Evolutionary conservation across 1,140 invertebrate genomes (phyloP), one percentile per base, ranked within the genome.

Genomic region (Kradibia gibbosae): DNA sequence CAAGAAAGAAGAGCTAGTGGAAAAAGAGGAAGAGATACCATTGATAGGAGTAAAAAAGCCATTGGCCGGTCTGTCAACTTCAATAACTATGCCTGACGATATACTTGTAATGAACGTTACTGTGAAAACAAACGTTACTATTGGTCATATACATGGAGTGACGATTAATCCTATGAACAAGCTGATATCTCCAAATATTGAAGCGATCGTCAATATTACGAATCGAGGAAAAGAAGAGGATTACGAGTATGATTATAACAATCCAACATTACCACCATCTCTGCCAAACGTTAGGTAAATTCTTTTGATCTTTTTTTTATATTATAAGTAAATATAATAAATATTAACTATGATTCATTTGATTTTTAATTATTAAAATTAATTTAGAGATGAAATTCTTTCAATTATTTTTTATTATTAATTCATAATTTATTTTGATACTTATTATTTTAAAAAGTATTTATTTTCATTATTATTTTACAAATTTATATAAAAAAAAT

Each of bases 211-310:
- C 62, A 92, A 92, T 82, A 91, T 88, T 80, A 91, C 91, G 74
- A 87, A 90, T 67, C 82, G 88, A 15, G 86, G 88, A 65, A 91
- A 91, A 78, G 70, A 34, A 4, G 87, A 90, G 25, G 90, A 92
- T 71, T 92, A 92, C 78, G 91, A 92, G 36, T 95, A 94, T 84
- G 94, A 95, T 86, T 95, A 95, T 85, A 93, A 89, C 75, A 90
- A 94, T 81, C 94, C 94, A 1, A 93, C 94, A 8, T 86, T 96
- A 75, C 95, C 95, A 15, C 95, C 95, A 17, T 95, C 95, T 0
- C 88, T 96, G 74, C 95, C 95, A 17, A 96, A 96, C 90, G 91
- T 96, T 86, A 92, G 91, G 93, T 93, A 88, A 91, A 76, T 71
- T 53, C n/a, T 74, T 65, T 78, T 67, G 13, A 1, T 62, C 60